Conservation (phyloP, 2,113 vertebrate genomes). For the Plecotus auritus region DNA sequence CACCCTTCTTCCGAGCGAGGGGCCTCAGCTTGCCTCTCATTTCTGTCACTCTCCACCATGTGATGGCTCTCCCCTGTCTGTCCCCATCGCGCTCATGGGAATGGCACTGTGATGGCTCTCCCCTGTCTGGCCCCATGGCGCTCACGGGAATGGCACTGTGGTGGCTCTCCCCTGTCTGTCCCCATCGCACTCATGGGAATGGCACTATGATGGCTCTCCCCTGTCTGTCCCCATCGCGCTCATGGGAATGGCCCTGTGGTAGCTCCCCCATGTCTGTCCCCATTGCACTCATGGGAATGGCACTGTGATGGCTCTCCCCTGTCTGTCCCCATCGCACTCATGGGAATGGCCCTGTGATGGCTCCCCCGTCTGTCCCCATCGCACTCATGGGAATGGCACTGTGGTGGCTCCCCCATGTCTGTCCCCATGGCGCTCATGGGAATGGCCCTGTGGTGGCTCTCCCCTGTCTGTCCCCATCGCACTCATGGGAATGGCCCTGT, state of each 20-base stretch:
- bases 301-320: not conserved
- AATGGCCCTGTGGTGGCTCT: not conserved
- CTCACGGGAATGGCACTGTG: not conserved
- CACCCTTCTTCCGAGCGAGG: not conserved
- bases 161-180: too few relatives aligned
- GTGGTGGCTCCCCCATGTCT: too few relatives aligned
- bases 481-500: not conserved
- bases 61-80: not conserved
- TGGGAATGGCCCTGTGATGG: not conserved
- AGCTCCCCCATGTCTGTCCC: too few relatives aligned
- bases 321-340: not conserved
- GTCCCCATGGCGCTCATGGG: not conserved
- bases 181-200: not conserved
- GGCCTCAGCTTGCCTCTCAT: not conserved
- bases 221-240: too few relatives aligned
- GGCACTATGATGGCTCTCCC: too few relatives aligned
- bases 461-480: too few relatives aligned
- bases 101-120: not conserved
- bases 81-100: not conserved
- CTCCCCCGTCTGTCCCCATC: too few relatives aligned
- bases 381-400: not conserved
- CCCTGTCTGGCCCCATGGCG: too few relatives aligned
- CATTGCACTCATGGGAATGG: not conserved
- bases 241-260: not conserved
- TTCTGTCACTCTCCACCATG: not conserved